phyloP scores from a whole-genome alignment of 2,888 invertebrate species.

The Dinocampus coccinellae region DNA sequence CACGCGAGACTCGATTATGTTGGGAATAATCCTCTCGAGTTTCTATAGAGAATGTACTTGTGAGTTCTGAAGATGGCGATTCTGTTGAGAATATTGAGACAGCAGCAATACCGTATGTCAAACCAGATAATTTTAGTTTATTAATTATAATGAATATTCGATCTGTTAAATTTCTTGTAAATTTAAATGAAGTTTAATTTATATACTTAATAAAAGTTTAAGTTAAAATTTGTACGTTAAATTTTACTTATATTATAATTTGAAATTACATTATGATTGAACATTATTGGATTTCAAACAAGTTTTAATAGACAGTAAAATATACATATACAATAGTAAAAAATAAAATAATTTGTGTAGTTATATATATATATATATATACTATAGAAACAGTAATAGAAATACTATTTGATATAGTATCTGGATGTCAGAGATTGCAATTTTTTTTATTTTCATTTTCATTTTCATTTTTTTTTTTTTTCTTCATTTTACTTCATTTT shows the following conservation, averaged over 20 bases:
- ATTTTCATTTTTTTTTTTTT: neutral
- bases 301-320: neutral
- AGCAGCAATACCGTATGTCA: slow-evolving; percentile 35
- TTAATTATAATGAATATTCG: slow-evolving; percentile 36
- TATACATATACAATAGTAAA: neutral
- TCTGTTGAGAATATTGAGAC: neutral
- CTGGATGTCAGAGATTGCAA: no score
- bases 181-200: neutral
- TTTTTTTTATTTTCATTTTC: no score
- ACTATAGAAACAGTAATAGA: no score
- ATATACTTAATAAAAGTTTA: neutral
- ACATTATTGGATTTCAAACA: slow-evolving; percentile 16
- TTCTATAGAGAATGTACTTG: slow-evolving; percentile 27
- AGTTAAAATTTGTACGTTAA: neutral
- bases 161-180: slow-evolving; percentile 14
- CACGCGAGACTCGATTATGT: slow-evolving; percentile 55
- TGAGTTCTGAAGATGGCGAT: neutral
- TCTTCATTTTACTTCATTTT: neutral
- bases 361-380: neutral
- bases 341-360: neutral
- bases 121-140: slow-evolving; percentile 35
- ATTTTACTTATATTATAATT: neutral
- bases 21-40: slow-evolving; percentile 51
- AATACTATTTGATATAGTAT: neutral
- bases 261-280: slow-evolving; percentile 38